These are phyloP conservation scores for Egretta garzetta DNA, from an alignment of 2,113 vertebrate genomes.

Conservation along the genomic window DNA sequence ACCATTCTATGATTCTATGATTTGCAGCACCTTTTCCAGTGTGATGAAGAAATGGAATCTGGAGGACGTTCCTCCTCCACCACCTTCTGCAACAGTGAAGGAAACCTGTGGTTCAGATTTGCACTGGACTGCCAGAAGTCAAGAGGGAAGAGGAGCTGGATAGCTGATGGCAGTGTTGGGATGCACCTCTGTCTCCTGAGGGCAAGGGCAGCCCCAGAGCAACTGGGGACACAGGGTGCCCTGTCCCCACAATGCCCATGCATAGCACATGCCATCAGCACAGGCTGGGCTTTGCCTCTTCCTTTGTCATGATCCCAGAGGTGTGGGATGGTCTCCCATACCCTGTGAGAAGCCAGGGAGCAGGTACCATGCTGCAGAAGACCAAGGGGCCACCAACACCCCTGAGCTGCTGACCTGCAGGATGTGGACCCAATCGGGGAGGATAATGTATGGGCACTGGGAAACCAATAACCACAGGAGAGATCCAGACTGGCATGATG, in stretches of 20 bases:
- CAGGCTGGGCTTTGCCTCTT: neutral
- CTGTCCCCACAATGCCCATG: rapidly evolving
- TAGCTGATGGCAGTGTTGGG: neutral
- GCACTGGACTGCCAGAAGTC: neutral
- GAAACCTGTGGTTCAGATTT: neutral
- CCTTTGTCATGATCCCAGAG: rapidly evolving
- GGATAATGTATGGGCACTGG: rapidly evolving
- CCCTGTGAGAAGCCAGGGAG: neutral
- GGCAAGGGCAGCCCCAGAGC: neutral
- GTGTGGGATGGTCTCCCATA: neutral
- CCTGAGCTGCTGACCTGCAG: neutral
- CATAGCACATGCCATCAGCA: neutral
- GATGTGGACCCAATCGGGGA: neutral
- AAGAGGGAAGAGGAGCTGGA: neutral
- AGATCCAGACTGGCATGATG: neutral
- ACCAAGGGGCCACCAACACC: neutral
- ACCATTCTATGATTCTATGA: too few relatives aligned
- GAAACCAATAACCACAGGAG: neutral
- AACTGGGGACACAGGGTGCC: neutral
- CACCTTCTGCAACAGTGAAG: neutral
- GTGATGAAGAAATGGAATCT: neutral
- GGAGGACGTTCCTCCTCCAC: neutral
- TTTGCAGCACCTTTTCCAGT: neutral
- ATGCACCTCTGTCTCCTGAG: neutral
- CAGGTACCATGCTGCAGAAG: neutral